Conservation (phyloP, 2,797 vertebrate species). For the Poecilia picta region DNA sequence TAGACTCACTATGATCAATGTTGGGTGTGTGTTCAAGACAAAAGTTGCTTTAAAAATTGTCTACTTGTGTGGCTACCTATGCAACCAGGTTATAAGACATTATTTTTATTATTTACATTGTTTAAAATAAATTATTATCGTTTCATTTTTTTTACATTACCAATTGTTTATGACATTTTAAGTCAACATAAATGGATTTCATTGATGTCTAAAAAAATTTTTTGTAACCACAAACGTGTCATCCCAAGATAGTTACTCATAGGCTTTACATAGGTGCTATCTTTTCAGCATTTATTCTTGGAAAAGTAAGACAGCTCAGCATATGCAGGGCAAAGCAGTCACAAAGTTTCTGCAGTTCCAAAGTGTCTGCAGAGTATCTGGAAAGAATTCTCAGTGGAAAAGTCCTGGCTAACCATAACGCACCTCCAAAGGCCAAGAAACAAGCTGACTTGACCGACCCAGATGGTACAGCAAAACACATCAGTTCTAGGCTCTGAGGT, state of each 20-base stretch:
- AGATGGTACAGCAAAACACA: neutral
- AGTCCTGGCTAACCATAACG: neutral
- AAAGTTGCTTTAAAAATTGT: neutral
- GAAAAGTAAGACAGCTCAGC: neutral
- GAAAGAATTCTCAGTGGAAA: neutral
- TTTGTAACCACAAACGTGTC: neutral
- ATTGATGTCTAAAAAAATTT: neutral
- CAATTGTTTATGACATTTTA: neutral
- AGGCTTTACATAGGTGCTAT: neutral
- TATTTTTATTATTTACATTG: neutral
- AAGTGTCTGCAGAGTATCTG: neutral
- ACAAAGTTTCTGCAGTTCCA: neutral
- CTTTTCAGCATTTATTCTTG: neutral
- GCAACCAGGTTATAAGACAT: neutral
- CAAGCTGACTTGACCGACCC: neutral
- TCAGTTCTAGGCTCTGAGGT: neutral
- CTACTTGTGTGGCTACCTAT: neutral
- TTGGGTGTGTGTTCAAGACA: neutral
- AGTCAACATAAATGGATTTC: neutral
- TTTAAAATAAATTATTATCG: neutral
- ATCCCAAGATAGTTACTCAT: neutral
- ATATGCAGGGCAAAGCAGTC: neutral
- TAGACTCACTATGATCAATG: neutral
- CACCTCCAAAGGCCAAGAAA: neutral
- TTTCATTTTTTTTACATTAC: neutral